Conservation (phyloP, 2,113 vertebrate genomes). For the Steatornis caripensis region DNA sequence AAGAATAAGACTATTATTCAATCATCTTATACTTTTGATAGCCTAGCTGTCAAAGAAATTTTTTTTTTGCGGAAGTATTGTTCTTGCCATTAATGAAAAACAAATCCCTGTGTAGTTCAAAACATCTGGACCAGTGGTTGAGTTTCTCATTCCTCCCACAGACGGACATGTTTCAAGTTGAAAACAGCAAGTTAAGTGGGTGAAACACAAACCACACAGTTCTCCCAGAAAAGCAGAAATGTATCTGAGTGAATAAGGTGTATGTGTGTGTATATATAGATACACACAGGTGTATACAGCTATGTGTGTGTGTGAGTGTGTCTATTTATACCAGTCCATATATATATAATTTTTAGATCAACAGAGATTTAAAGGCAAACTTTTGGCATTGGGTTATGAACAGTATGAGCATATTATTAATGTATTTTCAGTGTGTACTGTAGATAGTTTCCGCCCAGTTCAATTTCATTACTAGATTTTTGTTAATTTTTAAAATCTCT, state of each 20-base stretch:
- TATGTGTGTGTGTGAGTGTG: fast-evolving
- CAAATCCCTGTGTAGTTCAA: neutral
- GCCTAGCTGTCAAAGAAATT: neutral
- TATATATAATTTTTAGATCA: neutral
- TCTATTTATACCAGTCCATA: too few species aligned
- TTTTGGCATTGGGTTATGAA: neutral
- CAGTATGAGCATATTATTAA: neutral
- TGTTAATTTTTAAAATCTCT: neutral
- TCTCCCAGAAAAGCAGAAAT: neutral
- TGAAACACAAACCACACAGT: neutral
- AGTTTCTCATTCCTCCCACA: neutral
- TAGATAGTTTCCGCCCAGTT: neutral
- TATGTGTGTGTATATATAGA: neutral
- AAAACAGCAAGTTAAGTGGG: neutral
- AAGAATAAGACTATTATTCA: neutral
- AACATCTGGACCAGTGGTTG: neutral
- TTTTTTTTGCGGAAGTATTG: neutral
- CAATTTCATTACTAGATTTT: neutral
- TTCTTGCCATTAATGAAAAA: neutral
- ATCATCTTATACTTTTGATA: too few species aligned
- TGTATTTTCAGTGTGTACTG: neutral
- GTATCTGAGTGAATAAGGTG: neutral
- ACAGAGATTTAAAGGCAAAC: neutral
- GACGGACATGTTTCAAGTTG: neutral
- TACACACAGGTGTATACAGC: too few species aligned